Evolutionary conservation across 2,888 invertebrate genomes (phyloP), one percentile per base, ranked within the genome.

Genomic region (Branchinecta sandiegonensis): DNA sequence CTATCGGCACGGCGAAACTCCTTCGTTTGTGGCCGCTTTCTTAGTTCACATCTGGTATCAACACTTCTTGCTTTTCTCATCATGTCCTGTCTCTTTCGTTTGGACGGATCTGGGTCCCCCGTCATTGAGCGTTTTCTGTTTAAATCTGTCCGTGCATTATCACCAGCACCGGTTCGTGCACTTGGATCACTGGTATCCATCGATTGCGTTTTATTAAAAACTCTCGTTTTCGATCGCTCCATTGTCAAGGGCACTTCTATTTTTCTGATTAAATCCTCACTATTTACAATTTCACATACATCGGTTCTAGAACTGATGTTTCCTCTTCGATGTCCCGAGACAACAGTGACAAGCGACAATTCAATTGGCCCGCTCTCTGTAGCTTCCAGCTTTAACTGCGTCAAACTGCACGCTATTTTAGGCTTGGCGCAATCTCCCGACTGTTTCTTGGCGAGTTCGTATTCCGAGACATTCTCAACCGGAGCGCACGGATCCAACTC

Each of bases 41-140:
- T 65, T 64, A 23, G 65, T 37, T 65, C 47, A 47, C 46, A 47
- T 46, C 66, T 65, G 37, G 47, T 47, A 65, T 47, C 65, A 37
- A 13, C 14, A 47, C 14, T 23, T n/a, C 50, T 64, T 23, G 47
- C 9, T 46, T 65, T 68, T 68, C 17, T 64, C 8, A 37, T 14
- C 17, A 37, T 47, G 17, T 68, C 50, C 65, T 65, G 13, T 66
- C 46, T 66, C n/a, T 66, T 66, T 46, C 46, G 37, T 47, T 66
- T 13, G n/a, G 63, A 56, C 14, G 63, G 63, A 23, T 56, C 63
- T n/a, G 63, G 63, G 10, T 56, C 63, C 10, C 63, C 63, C n/a
- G n/a, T 11, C 23, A 56, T n/a, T 56, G n/a, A 23, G 9, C 63
- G 63, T 23, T 56, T 56, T 56, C 63, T 56, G 23, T 56, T 56